Base-by-base conservation (phyloP, 2,797 vertebrate species). In the Pangasius djambal region DNA sequence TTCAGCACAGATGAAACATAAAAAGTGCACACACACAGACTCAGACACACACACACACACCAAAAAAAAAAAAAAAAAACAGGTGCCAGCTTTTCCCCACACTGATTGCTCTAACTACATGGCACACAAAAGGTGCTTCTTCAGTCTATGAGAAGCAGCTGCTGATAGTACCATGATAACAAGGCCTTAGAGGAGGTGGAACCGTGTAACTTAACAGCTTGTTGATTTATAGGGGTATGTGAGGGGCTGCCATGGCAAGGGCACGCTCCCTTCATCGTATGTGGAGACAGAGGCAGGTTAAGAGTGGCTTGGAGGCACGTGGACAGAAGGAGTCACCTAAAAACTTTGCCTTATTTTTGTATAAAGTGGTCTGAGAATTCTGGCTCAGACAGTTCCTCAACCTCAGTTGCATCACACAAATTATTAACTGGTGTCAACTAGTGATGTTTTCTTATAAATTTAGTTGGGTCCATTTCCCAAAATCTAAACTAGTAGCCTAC, bases 211-310 rank as follows among this genome's bases (percentile, higher is more conserved):
- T 70, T 89, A 89, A 89, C 48, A 72, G 88, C 52, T 84, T 48
- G 85, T 52, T 92, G 92, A 92, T 92, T 92, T 91, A 93, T 92
- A 91, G 87, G 89, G 87, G 89, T 86, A 90, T 92, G 89, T 79
- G 65, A 78, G 75, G 13, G 52, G 72, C 79, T 87, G 87, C 78
- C 88, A 90, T 67, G 10, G 81, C 85, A 89, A 79, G 37, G 25
- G 78, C 86, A 85, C 40, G 77, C 88, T 70, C 82, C 89, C 88
- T 83, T 69, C 61, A 63, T 78, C 25, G 67, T 85, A 85, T 86
- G 88, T 52, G 48, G 78, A 90, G 89, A 87, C 83, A 78, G 65
- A 83, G 83, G 50, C 61, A 83, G 89, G 92, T 86, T 89, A 88
- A 87, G 79, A 87, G 86, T 86, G 86, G 63, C 75, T 69, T 57